phyloP scores from a whole-genome alignment of 2,888 invertebrate genomes.

The Orthonychiurus folsomi region DNA sequence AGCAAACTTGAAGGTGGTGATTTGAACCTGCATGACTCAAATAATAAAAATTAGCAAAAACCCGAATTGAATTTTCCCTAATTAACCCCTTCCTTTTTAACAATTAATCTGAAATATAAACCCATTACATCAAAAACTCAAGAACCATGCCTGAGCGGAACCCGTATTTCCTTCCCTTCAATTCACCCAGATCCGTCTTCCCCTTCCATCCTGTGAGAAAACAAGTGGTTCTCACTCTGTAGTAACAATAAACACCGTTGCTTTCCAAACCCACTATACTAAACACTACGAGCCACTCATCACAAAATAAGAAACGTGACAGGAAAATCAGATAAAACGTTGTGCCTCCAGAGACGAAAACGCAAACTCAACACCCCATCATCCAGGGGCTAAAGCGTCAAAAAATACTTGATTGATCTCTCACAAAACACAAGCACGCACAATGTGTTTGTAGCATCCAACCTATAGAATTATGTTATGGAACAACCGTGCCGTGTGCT shows the following conservation, averaged over 20 bases:
- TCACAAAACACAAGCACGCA: neutral
- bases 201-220: neutral
- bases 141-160: neutral
- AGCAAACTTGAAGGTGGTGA: no score
- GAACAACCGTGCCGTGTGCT: no score
- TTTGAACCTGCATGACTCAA: no score
- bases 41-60: no score
- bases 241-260: neutral
- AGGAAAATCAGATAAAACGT: neutral
- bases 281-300: neutral
- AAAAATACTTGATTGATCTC: constrained; percentile 1
- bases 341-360: neutral
- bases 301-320: neutral
- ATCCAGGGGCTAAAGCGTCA: neutral
- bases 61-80: no score
- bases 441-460: neutral
- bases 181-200: neutral
- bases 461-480: no score
- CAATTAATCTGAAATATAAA: neutral
- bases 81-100: no score
- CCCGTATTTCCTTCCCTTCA: neutral
- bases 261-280: no score
- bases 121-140: neutral
- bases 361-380: neutral
- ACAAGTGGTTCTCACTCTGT: neutral